Base-by-base conservation (phyloP, 2,113 vertebrate genomes). In the Gila orcuttii region DNA sequence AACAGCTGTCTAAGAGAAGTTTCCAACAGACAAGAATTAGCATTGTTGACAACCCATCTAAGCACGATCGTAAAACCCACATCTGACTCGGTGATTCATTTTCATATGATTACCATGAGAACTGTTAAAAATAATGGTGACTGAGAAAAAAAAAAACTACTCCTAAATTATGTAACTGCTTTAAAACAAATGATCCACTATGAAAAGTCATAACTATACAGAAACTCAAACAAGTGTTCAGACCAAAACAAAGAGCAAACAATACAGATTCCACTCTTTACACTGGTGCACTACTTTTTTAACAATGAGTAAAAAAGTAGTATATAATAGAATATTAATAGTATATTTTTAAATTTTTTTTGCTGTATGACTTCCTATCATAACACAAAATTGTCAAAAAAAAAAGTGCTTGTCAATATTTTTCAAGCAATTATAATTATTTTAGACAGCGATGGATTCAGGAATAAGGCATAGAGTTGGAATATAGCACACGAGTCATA, bases 91-190 rank as follows among this genome's bases (percentile, higher is more conserved):
- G 0, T 17, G 55, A 79, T 62, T 59, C 21, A 25, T 13, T 7
- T 36, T 60, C 21, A 42, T 6, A 33, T 4, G 55, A 79, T 39
- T 42, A 42, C n/a, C 77, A 42, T n/a, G 33, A n/a, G 23, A 36
- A 25, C 77, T 9, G 55, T 36, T 39, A 39, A 55, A 11, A 33
- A 55, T 57, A 4, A 59, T 39, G 76, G 33, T 0, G 3, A 4
- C 8, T 7, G 55, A 39, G 23, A 5, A 15, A 39, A n/a, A 78
- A n/a, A 12, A 23, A 59, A 28, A 42, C 39, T 2, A 39, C 13
- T 60, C 13, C 23, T 79, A 79, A 42, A 62, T 79, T 25, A 79
- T 42, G 77, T 42, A 60, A 62, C 33, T 79, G 57, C 57, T 42
- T 42, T 25, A 25, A 79, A 79, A 79, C 33, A 42, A 79, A 42